Conservation (phyloP, 2,797 vertebrate species). For the Amphiprion clarkii region DNA sequence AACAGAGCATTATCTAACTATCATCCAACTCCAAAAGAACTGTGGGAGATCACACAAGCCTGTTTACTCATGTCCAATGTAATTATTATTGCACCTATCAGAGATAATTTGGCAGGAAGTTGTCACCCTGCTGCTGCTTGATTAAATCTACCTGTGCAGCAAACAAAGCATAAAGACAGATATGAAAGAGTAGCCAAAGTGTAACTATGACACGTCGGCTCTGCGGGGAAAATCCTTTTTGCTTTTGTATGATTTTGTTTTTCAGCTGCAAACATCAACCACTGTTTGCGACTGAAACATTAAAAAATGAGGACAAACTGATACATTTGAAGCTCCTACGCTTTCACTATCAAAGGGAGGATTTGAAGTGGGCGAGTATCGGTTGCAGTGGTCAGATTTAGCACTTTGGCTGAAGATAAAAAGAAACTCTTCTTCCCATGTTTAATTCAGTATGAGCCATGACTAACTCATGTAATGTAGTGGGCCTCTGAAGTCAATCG, state of each 20-base stretch:
- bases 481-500: constrained; percentile 66
- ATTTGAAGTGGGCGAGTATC: constrained; percentile 76
- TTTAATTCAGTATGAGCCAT: constrained; percentile 82
- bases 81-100: constrained; percentile 57
- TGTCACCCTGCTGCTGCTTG: constrained; percentile 46
- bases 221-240: constrained; percentile 24
- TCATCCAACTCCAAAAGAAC: constrained; percentile 63
- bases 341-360: constrained; percentile 75
- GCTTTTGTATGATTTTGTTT: constrained; percentile 38
- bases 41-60: constrained; percentile 56
- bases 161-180: constrained; percentile 49
- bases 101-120: constrained; percentile 46
- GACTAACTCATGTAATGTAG: constrained; percentile 79
- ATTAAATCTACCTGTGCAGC: constrained; percentile 61
- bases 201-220: constrained; percentile 30
- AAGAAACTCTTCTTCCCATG: constrained; percentile 78
- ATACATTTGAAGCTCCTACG: constrained; percentile 72
- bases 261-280: constrained; percentile 58
- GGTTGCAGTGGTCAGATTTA: constrained; percentile 81
- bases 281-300: constrained; percentile 53
- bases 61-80: constrained; percentile 47
- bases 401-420: constrained; percentile 81
- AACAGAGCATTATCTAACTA: constrained; percentile 62
- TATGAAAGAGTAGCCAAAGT: constrained; percentile 34
- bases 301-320: constrained; percentile 71